A percentile compares a stretch with the other conserved stretches of the same genome.
Conservation (phyloP, 2,113 vertebrate genomes). For the Paraplagusia blochii region DNA sequence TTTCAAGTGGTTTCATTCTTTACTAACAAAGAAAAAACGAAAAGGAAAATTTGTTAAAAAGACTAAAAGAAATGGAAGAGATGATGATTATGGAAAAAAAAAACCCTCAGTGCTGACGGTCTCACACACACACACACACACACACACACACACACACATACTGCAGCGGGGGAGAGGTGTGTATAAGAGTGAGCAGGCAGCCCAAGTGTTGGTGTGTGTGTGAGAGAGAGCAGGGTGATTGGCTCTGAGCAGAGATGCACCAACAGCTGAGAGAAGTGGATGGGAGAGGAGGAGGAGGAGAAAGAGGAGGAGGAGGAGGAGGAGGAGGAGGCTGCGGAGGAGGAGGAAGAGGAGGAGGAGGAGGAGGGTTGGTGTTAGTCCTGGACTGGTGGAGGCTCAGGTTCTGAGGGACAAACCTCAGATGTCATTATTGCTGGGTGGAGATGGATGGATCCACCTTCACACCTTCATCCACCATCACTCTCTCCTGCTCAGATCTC, state of each 20-base stretch:
- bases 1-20: too few relatives aligned
- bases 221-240: slow-evolving; percentile 55
- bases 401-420: too few relatives aligned
- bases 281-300: slow-evolving; percentile 52
- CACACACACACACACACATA: slow-evolving; percentile 23
- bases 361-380: too few relatives aligned
- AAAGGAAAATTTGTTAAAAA: too few relatives aligned
- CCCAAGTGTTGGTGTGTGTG: slow-evolving; percentile 4
- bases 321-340: slow-evolving; percentile 55
- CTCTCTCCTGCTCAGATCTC: background rate
- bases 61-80: too few relatives aligned
- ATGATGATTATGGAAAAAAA: too few relatives aligned
- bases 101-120: too few relatives aligned
- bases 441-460: too few relatives aligned
- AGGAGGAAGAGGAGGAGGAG: slow-evolving; percentile 47
- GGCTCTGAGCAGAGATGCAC: slow-evolving; percentile 60
- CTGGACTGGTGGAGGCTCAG: too few relatives aligned
- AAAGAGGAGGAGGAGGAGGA: slow-evolving; percentile 25
- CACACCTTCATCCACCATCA: slow-evolving; percentile 17
- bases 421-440: too few relatives aligned
- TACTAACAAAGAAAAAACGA: too few relatives aligned
- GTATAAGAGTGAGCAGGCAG: slow-evolving; percentile 29
- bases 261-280: slow-evolving; percentile 54
- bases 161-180: slow-evolving; percentile 47
- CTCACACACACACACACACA: slow-evolving; percentile 1